A percentile compares a stretch with the other conserved stretches of the same genome.
Evolutionary conservation across 2,113 vertebrate species (phyloP).

Genomic region (Ondatra zibethicus): DNA sequence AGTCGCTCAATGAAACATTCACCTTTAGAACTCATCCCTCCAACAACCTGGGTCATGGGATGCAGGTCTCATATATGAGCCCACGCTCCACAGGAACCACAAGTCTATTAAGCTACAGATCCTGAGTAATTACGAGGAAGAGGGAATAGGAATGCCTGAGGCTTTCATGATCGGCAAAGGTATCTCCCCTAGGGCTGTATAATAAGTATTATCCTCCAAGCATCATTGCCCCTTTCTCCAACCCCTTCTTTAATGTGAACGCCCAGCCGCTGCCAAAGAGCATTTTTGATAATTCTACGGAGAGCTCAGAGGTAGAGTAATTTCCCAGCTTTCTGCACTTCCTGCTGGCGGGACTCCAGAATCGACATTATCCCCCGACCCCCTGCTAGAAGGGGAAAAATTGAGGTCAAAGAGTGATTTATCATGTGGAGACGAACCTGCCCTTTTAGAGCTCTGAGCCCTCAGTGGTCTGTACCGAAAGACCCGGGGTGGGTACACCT

Average conservation of each 20-base stretch:
- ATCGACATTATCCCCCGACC: neutral
- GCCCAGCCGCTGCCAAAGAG: neutral
- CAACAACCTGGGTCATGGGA: slow-evolving; percentile 51
- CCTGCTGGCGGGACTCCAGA: neutral
- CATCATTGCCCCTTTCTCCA: slow-evolving; percentile 35
- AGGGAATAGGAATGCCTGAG: neutral
- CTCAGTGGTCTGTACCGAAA: neutral
- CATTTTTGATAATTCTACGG: slow-evolving; percentile 54
- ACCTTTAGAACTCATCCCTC: slow-evolving; percentile 61
- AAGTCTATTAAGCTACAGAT: slow-evolving; percentile 55
- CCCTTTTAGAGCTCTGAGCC: neutral
- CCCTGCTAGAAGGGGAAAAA: slow-evolving; percentile 28
- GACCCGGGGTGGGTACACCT: neutral
- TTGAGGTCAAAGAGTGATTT: slow-evolving; percentile 64
- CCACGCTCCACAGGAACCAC: slow-evolving; percentile 24
- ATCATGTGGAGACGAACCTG: slow-evolving; percentile 4
- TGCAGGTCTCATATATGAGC: slow-evolving; percentile 32
- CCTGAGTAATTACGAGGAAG: slow-evolving; percentile 43
- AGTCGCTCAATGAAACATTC: slow-evolving; percentile 51
- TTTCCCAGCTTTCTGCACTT: slow-evolving; percentile 28
- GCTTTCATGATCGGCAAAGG: slow-evolving; percentile 62
- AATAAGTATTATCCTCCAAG: slow-evolving; percentile 65
- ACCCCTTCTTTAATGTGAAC: slow-evolving; percentile 53
- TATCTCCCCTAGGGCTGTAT: neutral
- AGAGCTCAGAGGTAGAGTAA: slow-evolving; percentile 47